Conservation (phyloP, 2,797 vertebrate genomes). For the Bufotes viridis region DNA sequence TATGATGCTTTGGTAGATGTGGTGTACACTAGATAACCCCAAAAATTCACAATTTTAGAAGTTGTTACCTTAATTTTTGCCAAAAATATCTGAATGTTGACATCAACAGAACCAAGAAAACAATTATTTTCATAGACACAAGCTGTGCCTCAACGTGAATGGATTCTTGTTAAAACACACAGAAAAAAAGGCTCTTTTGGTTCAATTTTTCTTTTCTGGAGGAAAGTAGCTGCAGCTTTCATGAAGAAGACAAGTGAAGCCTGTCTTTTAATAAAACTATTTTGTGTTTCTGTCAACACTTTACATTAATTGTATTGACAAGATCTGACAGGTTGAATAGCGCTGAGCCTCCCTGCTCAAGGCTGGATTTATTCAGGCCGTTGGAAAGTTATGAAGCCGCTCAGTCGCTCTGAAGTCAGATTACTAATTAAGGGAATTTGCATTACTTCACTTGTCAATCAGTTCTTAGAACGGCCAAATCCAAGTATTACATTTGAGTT, state of each 20-base stretch:
- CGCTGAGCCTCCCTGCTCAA: neutral
- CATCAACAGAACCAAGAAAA: neutral
- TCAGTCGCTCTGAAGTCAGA: conserved; percentile 37
- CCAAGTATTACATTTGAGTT: neutral
- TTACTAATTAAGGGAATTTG: conserved; percentile 47
- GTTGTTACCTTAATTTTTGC: neutral
- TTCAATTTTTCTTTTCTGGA: conserved; percentile 14
- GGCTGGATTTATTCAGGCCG: conserved; percentile 17
- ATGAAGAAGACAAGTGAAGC: neutral
- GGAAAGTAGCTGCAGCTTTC: neutral
- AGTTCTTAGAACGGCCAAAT: neutral
- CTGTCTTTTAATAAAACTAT: conserved; percentile 20
- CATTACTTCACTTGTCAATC: conserved; percentile 44
- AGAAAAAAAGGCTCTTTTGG: neutral
- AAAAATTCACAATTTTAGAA: neutral
- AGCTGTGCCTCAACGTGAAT: neutral
- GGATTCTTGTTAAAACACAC: neutral
- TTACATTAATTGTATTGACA: conserved; percentile 44
- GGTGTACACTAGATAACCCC: no score
- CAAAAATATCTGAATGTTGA: neutral
- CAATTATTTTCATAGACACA: neutral
- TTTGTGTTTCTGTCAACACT: conserved; percentile 51
- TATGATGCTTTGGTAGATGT: no score
- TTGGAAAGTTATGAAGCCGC: conserved; percentile 17
- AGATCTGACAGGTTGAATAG: conserved; percentile 32